Conservation (phyloP, 2,113 vertebrate genomes). For the Columba livia region DNA sequence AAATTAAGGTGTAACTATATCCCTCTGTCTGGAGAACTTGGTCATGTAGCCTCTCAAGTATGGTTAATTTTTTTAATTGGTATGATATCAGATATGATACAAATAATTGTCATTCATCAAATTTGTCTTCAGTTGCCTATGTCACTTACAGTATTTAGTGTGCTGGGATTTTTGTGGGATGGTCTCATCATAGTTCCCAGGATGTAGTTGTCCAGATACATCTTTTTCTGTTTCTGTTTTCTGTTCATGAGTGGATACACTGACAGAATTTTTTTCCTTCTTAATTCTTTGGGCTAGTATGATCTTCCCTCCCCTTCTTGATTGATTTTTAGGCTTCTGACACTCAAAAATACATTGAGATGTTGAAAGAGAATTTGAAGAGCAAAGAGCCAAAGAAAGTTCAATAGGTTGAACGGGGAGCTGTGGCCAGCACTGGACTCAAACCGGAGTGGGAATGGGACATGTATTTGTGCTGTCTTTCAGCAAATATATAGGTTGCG, state of each 20-base stretch:
- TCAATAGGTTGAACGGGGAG: not conserved
- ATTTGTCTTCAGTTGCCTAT: not conserved
- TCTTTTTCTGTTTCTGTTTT: not conserved
- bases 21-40: not conserved
- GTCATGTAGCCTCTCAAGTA: not conserved
- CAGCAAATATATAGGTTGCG: not conserved
- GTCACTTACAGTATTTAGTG: not conserved
- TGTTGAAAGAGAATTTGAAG: not conserved
- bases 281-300: not conserved
- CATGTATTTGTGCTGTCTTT: not conserved
- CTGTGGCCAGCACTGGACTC: not conserved
- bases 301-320: not conserved
- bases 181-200: not conserved
- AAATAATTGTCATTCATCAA: not conserved
- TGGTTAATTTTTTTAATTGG: not conserved
- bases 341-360: not conserved
- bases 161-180: not conserved
- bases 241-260: not conserved
- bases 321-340: not conserved
- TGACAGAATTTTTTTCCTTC: not conserved
- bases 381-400: not conserved
- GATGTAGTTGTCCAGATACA: not conserved
- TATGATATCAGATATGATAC: not conserved
- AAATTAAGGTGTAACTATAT: not conserved
- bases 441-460: not conserved